A percentile compares a stretch with the other conserved stretches of the same genome.
Evolutionary conservation across 2,113 vertebrate genomes (phyloP).

Genomic region (Pelecanus crispus): DNA sequence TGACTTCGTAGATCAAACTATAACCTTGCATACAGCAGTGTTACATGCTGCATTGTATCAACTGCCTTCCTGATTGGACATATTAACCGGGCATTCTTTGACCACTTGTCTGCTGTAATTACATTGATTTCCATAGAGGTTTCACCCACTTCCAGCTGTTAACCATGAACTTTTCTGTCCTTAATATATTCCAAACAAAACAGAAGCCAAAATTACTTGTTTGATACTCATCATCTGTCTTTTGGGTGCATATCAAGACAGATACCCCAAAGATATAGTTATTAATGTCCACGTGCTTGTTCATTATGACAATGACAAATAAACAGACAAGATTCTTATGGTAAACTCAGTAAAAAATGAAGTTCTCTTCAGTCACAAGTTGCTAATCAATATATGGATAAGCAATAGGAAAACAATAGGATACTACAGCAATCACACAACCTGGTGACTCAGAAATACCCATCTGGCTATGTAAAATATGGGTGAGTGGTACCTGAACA

Average conservation of each 20-base stretch:
- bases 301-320: not conserved
- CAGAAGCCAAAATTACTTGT: not conserved
- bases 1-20: not conserved
- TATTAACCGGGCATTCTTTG: not conserved
- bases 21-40: not conserved
- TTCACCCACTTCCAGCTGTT: slow-evolving; percentile 17
- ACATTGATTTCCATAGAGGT: not conserved
- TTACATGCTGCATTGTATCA: not conserved
- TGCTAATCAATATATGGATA: not conserved
- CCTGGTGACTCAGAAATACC: not conserved
- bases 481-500: not conserved
- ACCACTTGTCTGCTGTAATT: not conserved
- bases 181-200: not conserved
- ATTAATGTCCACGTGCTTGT: not conserved
- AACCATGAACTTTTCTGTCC: not conserved
- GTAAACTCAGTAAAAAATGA: not conserved
- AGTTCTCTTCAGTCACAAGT: not conserved
- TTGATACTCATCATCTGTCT: not conserved
- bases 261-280: not conserved
- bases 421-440: not conserved
- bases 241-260: not conserved
- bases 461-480: not conserved
- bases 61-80: not conserved
- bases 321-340: not conserved
- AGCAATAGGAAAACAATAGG: not conserved